Conservation (phyloP, 1,140 invertebrate species). For the Medauroidea extradentata region DNA sequence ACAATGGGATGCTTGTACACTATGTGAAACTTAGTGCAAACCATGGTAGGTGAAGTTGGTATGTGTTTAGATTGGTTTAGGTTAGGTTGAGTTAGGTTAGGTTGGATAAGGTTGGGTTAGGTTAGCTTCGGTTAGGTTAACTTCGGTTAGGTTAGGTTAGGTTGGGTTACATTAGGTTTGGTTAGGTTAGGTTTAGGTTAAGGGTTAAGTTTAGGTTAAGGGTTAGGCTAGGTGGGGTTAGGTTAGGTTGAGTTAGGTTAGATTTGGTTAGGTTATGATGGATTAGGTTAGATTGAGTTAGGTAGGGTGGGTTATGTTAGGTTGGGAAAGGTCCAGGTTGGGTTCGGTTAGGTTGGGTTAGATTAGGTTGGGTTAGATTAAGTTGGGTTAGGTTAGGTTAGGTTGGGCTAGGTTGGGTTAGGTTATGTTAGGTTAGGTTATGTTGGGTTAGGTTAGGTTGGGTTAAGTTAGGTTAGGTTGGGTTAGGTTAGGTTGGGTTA, state of each 20-base stretch:
- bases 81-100: no score
- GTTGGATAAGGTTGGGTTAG: no score
- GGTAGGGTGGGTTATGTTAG: slow-evolving; percentile 30
- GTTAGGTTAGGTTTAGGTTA: slow-evolving; percentile 14
- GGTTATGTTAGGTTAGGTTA: no score
- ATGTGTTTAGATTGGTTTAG: no score
- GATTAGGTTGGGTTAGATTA: slow-evolving; percentile 35
- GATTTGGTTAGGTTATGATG: slow-evolving; percentile 22
- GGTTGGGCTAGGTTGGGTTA: slow-evolving; percentile 26
- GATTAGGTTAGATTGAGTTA: slow-evolving; percentile 25
- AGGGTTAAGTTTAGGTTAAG: slow-evolving; percentile 15
- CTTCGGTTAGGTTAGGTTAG: slow-evolving; percentile 18
- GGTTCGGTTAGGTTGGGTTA: slow-evolving; percentile 20
- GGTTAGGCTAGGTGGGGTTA: slow-evolving; percentile 8
- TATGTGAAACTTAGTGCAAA: no score
- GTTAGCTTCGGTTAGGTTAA: no score
- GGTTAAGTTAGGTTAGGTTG: slow-evolving; percentile 41
- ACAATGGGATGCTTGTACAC: no score
- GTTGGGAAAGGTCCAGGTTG: slow-evolving; percentile 27
- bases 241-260: slow-evolving; percentile 23
- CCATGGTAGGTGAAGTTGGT: no score
- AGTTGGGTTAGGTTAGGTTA: slow-evolving; percentile 36
- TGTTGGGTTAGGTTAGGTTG: slow-evolving; percentile 26
- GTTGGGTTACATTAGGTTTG: slow-evolving; percentile 15
- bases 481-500: slow-evolving; percentile 32